Base-by-base conservation (phyloP, 2,888 invertebrate species). In the Nomada lathburiana region DNA sequence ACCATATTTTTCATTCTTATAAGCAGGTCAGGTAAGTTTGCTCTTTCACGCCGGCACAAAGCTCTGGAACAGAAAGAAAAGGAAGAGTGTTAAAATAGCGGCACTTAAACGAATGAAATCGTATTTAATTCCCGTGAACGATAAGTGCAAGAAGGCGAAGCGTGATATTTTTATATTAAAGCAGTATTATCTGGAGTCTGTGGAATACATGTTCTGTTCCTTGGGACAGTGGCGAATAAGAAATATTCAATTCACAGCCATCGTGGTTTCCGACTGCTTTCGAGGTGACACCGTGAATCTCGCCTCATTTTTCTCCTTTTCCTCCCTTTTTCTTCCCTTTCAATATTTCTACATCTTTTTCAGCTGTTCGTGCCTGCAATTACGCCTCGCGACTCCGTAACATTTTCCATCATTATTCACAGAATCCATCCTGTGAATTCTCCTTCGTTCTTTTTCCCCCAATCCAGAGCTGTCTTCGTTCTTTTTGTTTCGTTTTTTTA, bases 221-320 rank as follows among this genome's bases (percentile, higher is more conserved):
- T 57, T 18, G 53, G 53, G 68, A 71, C 53, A 67, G 23, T 57
- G 7, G 5, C 62, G 59, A 20, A 65, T 53, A 73, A 77, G 65
- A 57, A 59, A 73, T 63, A 47, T 72, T 80, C 72, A 69, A 84
- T 83, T 73, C 77, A 63, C 52, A 65, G 18, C n/a, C 55, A 20
- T 36, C 65, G 42, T 63, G 57, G 26, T 11, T 60, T 70, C 53
- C 57, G 83, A 80, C 82, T 71, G 70, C 72, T 75, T 70, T 80
- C 67, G 65, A 36, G 55, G 16, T 60, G 80, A 75, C 72, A 64
- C 73, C 72, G 44, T 82, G 79, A 78, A 85, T 82, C 77, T 72
- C 74, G 36, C 53, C 44, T 23, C 42, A 76, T 18, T 20, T 57
- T 2, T 44, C 55, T 16, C 13, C 29, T 5, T n/a, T 13, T 20